phyloP scores from a whole-genome alignment of 2,888 invertebrate species.

The Dicycla oo region DNA sequence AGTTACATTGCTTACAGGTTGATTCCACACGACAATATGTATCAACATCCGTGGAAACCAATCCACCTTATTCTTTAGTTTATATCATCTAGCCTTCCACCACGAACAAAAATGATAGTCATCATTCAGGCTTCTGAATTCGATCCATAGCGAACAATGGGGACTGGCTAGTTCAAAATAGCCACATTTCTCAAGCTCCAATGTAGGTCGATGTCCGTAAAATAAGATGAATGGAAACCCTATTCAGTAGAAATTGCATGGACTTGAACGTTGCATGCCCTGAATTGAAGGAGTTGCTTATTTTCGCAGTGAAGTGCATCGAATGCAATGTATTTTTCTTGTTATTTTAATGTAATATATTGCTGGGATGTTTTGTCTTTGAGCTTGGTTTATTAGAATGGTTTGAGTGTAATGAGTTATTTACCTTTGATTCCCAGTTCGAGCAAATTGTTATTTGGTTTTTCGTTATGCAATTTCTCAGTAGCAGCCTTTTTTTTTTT shows the following conservation, averaged over 20 bases:
- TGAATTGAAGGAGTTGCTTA: constrained; percentile 63
- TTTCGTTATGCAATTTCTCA: no score
- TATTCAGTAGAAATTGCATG: constrained; percentile 68
- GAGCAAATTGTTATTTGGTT: no score
- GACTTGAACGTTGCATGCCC: constrained; percentile 65
- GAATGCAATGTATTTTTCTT: constrained; percentile 49
- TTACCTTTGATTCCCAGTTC: no score
- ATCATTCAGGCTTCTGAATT: constrained; percentile 59
- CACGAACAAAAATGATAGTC: constrained; percentile 64
- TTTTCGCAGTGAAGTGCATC: constrained; percentile 51
- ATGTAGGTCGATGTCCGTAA: constrained; percentile 72
- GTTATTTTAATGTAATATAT: constrained; percentile 33
- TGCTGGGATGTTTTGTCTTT: constrained; percentile 22
- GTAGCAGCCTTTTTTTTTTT: no score
- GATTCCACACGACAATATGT: no score
- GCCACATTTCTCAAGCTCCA: constrained; percentile 65
- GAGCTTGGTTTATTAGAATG: constrained; percentile 23
- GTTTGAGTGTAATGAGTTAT: constrained; percentile 5
- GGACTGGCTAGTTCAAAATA: constrained; percentile 62
- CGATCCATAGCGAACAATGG: constrained; percentile 58
- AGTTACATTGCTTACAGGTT: no score
- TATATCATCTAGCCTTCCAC: constrained; percentile 10
- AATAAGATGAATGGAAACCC: constrained; percentile 71
- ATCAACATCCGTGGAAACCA: no score
- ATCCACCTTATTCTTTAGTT: not conserved